Conservation (phyloP, 2,113 vertebrate genomes). For the Dipodomys merriami region DNA sequence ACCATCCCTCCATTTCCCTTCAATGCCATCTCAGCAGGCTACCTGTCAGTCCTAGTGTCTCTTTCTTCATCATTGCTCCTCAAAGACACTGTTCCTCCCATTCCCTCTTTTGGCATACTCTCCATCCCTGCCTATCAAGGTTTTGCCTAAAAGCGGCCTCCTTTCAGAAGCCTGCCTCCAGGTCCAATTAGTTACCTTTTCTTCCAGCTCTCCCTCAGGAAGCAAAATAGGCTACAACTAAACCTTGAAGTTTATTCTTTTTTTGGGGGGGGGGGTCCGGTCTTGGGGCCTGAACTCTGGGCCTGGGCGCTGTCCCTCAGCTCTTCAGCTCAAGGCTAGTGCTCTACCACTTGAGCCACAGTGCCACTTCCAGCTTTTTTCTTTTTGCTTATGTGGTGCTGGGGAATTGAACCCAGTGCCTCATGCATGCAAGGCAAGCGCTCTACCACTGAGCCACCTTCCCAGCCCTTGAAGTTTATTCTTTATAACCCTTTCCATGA, state of each 20-base stretch:
- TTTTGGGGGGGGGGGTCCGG: no score
- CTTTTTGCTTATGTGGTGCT: no score
- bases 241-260: no score
- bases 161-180: not conserved
- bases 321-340: no score
- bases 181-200: not conserved
- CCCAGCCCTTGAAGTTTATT: not conserved
- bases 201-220: not conserved
- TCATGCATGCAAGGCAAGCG: no score
- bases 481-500: not conserved
- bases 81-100: no score
- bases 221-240: accelerated
- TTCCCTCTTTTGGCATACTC: not conserved
- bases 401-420: no score
- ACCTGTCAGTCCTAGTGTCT: not conserved
- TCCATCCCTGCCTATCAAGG: not conserved
- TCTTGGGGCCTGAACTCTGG: no score
- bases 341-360: no score
- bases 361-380: no score
- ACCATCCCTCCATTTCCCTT: not conserved
- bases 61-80: not conserved
- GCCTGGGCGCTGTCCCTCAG: no score
- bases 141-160: not conserved
- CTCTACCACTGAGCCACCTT: no score
- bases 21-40: not conserved